Conservation (phyloP, 2,888 invertebrate species). For the Dryadula phaetusa region DNA sequence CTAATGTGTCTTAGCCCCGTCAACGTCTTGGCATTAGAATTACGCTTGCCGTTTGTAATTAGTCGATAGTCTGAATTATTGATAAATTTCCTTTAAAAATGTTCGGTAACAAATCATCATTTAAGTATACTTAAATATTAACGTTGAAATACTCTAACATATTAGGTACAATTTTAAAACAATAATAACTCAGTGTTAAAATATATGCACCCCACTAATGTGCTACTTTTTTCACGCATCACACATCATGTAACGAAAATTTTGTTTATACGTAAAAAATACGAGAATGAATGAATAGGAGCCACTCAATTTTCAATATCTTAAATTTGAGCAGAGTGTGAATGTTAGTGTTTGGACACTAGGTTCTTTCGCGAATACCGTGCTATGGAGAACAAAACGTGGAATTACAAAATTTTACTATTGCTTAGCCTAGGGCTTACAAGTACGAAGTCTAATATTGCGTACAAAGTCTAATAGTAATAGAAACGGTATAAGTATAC, state of each 20-base stretch:
- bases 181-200: slow-evolving; percentile 51
- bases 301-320: too few relatives aligned
- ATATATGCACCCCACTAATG: slow-evolving; percentile 42
- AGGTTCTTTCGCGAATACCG: too few relatives aligned
- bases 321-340: too few relatives aligned
- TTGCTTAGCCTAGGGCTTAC: too few relatives aligned
- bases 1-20: slow-evolving; percentile 48
- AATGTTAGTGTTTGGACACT: too few relatives aligned
- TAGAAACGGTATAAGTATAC: too few relatives aligned
- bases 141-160: slow-evolving; percentile 53
- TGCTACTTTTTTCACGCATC: slow-evolving; percentile 57
- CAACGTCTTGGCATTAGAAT: slow-evolving; percentile 66
- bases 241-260: slow-evolving; percentile 52
- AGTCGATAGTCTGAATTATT: slow-evolving; percentile 72
- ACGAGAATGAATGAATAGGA: neutral
- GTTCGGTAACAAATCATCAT: slow-evolving; percentile 60
- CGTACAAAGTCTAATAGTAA: too few relatives aligned
- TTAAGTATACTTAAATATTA: slow-evolving; percentile 45
- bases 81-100: slow-evolving; percentile 61
- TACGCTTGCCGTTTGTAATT: slow-evolving; percentile 66
- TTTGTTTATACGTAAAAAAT: neutral
- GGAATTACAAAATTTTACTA: too few relatives aligned
- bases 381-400: too few relatives aligned
- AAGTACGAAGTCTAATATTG: too few relatives aligned
- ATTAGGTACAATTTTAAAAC: slow-evolving; percentile 41